Evolutionary conservation across 2,113 vertebrate species (phyloP).

Genomic region (Piprites chloris): DNA sequence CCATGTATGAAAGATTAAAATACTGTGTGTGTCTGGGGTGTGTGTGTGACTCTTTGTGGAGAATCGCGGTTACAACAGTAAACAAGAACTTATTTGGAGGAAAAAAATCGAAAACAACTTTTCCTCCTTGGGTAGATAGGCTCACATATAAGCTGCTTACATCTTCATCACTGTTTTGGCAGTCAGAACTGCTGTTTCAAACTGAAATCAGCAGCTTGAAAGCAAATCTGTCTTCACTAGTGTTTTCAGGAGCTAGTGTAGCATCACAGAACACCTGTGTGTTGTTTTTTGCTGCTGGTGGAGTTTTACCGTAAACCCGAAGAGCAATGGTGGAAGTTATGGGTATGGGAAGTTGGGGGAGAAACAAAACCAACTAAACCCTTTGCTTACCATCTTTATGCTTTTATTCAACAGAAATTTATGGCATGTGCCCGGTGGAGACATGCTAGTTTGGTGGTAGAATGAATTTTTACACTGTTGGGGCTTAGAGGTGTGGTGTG

Average conservation of each 20-base stretch:
- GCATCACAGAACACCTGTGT: background rate
- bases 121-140: background rate
- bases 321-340: background rate
- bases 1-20: background rate
- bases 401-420: background rate
- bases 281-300: background rate
- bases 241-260: background rate
- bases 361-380: background rate
- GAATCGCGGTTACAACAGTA: background rate
- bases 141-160: background rate
- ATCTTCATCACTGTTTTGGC: background rate
- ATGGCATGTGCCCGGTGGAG: background rate
- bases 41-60: rapidly evolving
- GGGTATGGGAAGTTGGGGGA: background rate
- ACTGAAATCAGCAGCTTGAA: background rate
- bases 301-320: background rate
- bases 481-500: background rate
- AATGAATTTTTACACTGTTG: background rate
- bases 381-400: background rate
- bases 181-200: background rate
- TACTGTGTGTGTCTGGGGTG: rapidly evolving
- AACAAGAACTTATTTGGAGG: background rate
- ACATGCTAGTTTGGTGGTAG: background rate
- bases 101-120: background rate
- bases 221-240: background rate